Conservation (phyloP, 2,113 vertebrate species). For the Arvicanthis niloticus region DNA sequence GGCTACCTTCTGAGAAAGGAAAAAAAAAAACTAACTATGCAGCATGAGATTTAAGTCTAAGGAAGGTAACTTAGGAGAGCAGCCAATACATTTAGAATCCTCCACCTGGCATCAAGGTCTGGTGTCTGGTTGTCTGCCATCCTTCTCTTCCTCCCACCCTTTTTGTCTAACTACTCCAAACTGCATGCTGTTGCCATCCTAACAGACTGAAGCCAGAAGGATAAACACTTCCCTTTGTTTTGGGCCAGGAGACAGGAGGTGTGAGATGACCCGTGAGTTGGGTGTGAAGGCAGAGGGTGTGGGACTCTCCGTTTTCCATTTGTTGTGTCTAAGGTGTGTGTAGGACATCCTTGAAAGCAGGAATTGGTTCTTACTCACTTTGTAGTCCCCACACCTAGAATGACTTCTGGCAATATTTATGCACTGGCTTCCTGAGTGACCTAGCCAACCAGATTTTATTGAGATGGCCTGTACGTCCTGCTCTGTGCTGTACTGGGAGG, state of each 20-base stretch:
- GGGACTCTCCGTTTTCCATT: not conserved
- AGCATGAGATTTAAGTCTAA: conserved; percentile 35
- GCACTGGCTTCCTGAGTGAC: not conserved
- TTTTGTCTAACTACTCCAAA: conserved; percentile 43
- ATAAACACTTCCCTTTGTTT: conserved; percentile 6
- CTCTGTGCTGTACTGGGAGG: conserved; percentile 20
- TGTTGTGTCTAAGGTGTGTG: conserved; percentile 37
- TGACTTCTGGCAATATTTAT: conserved; percentile 30
- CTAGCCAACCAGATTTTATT: conserved; percentile 17
- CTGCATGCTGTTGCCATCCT: not conserved
- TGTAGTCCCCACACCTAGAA: conserved; percentile 18
- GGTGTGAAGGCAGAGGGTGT: conserved; percentile 3
- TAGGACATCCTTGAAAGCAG: conserved; percentile 15
- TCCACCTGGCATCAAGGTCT: conserved; percentile 44
- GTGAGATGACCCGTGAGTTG: not conserved
- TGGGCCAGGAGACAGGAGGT: not conserved
- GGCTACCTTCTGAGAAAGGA: not conserved
- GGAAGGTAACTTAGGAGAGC: conserved; percentile 35
- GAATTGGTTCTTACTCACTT: not conserved
- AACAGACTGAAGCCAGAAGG: conserved; percentile 8
- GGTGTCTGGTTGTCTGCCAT: conserved; percentile 29
- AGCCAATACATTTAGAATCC: conserved; percentile 39
- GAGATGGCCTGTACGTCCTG: conserved; percentile 15
- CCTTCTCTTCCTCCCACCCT: not conserved
- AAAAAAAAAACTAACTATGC: conserved; percentile 26